Base-by-base conservation (phyloP, 2,888 invertebrate genomes). In the Tuberolachnus salignus region DNA sequence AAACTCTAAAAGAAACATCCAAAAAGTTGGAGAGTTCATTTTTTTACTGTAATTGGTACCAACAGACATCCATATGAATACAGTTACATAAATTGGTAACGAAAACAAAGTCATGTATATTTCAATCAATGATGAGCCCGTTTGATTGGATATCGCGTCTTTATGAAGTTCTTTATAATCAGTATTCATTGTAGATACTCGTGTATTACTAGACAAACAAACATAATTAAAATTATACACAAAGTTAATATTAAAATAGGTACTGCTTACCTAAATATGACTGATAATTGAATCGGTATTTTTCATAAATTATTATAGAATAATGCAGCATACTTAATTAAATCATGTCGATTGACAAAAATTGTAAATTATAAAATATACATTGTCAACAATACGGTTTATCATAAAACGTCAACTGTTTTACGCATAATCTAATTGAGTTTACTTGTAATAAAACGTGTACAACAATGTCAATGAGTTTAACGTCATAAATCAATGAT, bases 1-100 rank as follows among this genome's bases (percentile, higher is more conserved):
- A 81, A 86, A 86, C 82, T 86, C 86, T 6, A 85, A 10, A 4
- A 84, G 8, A 69, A 84, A 82, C 53, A 69, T 67, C 61, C 64
- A 61, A 21, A 61, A 10, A 26, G 42, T 34, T 0, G 19, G 64
- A 23, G 8, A 23, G 16, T 26, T 64, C 13, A 51, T 64, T 59
- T 57, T 70, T 55, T 13, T 19, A 44, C 13, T 19, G 13, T 67
- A 23, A 9, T 59, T 11, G 3, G 59, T 59, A 23, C 21, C 21
- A 11, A 61, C n/a, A 1, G 69, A 59, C 6, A 72, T 49, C 57
- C 66, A 61, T 4, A 67, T 19, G 44, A 74, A 59, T 26, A 80
- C 13, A 6, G 55, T 61, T 6, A 80, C 2, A 59, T 80, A 63
- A 46, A 81, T 61, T n/a, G 81, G 81, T 46, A 80, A 55, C 11